Conservation (phyloP, 2,797 vertebrate genomes). For the Nyctibius grandis region DNA sequence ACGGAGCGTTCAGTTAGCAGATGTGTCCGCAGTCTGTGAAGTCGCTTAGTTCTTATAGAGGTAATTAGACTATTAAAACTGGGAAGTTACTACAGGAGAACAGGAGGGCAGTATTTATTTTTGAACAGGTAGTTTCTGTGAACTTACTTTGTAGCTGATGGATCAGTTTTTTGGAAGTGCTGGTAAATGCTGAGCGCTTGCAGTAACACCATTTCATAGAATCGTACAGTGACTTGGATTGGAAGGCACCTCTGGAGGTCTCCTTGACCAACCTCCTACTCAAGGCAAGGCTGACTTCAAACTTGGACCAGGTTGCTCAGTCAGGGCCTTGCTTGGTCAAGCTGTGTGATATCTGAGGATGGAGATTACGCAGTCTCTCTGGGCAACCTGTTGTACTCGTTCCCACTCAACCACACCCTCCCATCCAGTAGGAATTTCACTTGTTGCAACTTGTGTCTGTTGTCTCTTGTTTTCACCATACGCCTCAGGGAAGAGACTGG, state of each 20-base stretch:
- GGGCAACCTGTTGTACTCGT: neutral
- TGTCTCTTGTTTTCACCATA: neutral
- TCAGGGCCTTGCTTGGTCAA: neutral
- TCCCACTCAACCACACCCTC: neutral
- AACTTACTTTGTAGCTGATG: neutral
- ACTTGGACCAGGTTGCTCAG: neutral
- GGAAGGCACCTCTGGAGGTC: neutral
- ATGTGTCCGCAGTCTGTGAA: neutral
- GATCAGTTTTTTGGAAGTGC: rapidly evolving
- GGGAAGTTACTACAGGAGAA: neutral
- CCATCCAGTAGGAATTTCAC: neutral
- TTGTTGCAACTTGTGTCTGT: neutral
- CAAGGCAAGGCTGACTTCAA: neutral
- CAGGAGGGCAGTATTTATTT: neutral
- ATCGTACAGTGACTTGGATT: neutral
- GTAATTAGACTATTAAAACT: neutral
- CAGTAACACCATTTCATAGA: neutral
- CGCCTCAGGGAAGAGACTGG: neutral
- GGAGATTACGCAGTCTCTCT: neutral
- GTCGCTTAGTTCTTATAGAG: neutral
- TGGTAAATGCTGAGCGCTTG: neutral
- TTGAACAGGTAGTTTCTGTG: neutral
- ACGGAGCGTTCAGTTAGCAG: neutral
- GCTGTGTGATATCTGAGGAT: neutral
- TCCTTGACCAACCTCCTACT: neutral